phyloP scores from a whole-genome alignment of 2,113 vertebrate genomes.

The Prunella fulvescens region DNA sequence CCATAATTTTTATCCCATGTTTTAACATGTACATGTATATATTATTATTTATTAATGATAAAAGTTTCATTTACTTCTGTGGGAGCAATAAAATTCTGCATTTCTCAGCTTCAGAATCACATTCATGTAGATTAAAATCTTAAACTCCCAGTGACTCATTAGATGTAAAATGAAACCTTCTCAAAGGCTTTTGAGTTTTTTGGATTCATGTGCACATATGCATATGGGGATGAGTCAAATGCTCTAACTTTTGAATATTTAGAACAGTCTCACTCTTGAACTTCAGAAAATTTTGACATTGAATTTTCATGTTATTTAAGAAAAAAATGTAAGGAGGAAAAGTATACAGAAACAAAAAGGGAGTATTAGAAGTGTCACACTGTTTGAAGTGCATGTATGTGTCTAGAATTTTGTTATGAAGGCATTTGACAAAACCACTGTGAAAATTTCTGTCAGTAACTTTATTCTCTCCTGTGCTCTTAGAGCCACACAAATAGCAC shows the following conservation, averaged over 20 bases:
- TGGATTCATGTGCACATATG: conserved; percentile 12
- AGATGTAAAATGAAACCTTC: background rate
- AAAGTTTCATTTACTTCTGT: background rate
- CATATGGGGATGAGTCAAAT: conserved; percentile 1
- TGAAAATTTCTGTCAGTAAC: background rate
- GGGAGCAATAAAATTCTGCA: background rate
- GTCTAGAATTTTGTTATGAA: background rate
- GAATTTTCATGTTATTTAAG: background rate
- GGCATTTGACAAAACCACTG: background rate
- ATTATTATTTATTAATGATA: background rate
- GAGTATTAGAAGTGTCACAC: background rate
- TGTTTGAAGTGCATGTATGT: background rate
- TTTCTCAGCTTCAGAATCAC: background rate
- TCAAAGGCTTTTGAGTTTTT: background rate
- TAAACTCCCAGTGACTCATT: background rate
- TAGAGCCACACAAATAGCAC: background rate
- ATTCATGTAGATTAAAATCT: background rate
- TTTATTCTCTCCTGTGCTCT: background rate
- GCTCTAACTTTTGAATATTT: conserved; percentile 1
- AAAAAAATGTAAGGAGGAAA: background rate
- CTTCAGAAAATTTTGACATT: background rate
- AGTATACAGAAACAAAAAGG: background rate
- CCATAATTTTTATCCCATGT: background rate
- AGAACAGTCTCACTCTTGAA: background rate
- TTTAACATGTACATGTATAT: background rate